phyloP scores from a whole-genome alignment of 2,888 invertebrate species.

The Sthenelais limicola region DNA sequence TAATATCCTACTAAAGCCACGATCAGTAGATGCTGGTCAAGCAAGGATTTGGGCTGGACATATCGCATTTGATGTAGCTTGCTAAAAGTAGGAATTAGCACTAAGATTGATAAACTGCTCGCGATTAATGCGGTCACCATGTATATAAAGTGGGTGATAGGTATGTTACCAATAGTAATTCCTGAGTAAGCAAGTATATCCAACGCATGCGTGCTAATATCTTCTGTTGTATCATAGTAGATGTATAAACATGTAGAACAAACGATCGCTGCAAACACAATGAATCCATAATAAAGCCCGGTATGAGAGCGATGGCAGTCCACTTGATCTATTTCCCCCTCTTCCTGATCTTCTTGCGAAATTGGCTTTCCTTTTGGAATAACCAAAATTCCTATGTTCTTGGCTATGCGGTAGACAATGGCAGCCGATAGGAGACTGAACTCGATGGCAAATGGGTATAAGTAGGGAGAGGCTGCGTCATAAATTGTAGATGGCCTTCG shows the following conservation, averaged over 20 bases:
- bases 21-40: conserved; percentile 25
- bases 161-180: no score
- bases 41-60: not conserved
- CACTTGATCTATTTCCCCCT: not conserved
- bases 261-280: conserved; percentile 59
- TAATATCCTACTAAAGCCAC: conserved; percentile 33
- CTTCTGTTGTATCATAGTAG: conserved; percentile 45
- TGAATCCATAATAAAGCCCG: conserved; percentile 12
- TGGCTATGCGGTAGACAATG: conserved; percentile 41
- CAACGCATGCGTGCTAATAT: no score
- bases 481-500: conserved; percentile 2
- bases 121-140: not conserved
- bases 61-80: not conserved
- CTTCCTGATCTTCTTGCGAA: not conserved
- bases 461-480: conserved; percentile 42
- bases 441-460: conserved; percentile 46
- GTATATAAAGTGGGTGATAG: conserved; percentile 52
- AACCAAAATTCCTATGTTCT: conserved; percentile 18
- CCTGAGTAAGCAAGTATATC: no score
- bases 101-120: not conserved
- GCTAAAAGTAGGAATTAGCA: not conserved
- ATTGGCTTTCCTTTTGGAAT: not conserved
- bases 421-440: conserved; percentile 40
- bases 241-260: conserved; percentile 67
- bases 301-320: conserved; percentile 46